Evolutionary conservation across 2,113 vertebrate species (phyloP), one percentile per base, ranked within the genome.

Genomic region (Amblyopsis rosae): DNA sequence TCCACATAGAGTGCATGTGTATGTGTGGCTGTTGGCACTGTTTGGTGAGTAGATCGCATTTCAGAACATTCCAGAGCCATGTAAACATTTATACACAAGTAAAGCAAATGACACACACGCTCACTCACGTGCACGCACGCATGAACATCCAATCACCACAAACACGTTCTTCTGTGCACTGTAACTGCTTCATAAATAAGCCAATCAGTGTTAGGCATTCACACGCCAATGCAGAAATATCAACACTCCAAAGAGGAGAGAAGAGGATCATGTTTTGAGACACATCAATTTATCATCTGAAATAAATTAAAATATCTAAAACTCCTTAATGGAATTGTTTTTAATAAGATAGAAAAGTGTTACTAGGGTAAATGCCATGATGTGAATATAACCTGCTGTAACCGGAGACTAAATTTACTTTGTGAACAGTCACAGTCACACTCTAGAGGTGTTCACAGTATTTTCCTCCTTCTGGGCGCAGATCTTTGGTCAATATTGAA

Each of bases 31-130:
- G 74, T 76, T 85, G 78, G 82, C 77, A 45, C 59, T 66, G 51
- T 70, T 72, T 82, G 62, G 75, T 65, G 61, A 78, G 72, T 48
- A 76, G 81, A 85, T 88, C 84, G 63, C 70, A 74, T 85, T 89
- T 85, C 87, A 83, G 82, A 82, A 88, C 87, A 85, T 89, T 89
- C 82, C 85, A 76, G 80, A 65, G 71, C 60, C 82, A 80, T 87
- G 84, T 88, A 89, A 90, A 91, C 84, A 88, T 88, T 89, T 87
- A 84, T 75, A 51, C 76, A 73, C 76, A 78, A 77, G 77, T 65
- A 83, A 74, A 81, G 73, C 75, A 82, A 85, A 68, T 59, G 17
- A 62, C 60, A 49, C 11, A 19, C n/a, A 62, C 46, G 19, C 16
- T 9, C 17, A 50, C 46, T 26, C 46, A 26, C 16, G 13, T 32